Base-by-base conservation (phyloP, 30 jellyfish, hydroid and myxozoan species). In the Aurelia sp. region DNA sequence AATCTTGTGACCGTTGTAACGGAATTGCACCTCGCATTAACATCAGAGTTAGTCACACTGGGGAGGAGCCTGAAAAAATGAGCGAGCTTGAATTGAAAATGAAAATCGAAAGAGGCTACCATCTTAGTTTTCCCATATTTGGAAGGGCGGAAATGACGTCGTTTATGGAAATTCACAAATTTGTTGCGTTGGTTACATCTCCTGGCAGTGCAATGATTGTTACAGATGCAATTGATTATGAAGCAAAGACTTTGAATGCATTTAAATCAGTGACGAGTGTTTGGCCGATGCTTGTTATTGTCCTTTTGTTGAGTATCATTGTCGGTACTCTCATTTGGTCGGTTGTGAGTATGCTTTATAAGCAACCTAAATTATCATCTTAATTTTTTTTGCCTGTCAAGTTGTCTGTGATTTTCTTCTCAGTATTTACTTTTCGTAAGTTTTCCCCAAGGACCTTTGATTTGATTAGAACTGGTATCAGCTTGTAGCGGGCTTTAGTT, bases 171-270 rank as follows among this genome's bases (percentile, higher is more conserved):
- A 21, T 30, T 61, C 86, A 78, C 41, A 74, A 73, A 17, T 89
- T 69, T 60, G 61, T 89, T 18, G 79, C 81, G 68, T 74, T 89
- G n/a, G 91, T 89, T 2, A 47, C 62, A 16, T 48, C 89, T 16
- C 94, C 86, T 33, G 97, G 97, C 3, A 64, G 83, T 89, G 93
- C 97, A n/a, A 78, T 78, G 86, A 65, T 89, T 15, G 87, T 89
- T 16, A 44, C 58, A 58, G 74, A 76, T 50, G 79, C 66, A 21
- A 71, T 62, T n/a, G 97, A 79, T 30, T 55, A 23, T 44, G 52
- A 81, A 11, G 82, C 79, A 4, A 71, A 64, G 31, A 74, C 83
- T 0, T 13, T 80, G 53, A 63, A 81, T 61, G 74, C 88, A 6
- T n/a, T 81, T 27, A 74, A 55, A 30, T 65, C 90, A 11, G 64